phyloP scores from a whole-genome alignment of 30 jellyfish, hydroid and myxozoan species.

The Hydractinia symbiolongicarpus region DNA sequence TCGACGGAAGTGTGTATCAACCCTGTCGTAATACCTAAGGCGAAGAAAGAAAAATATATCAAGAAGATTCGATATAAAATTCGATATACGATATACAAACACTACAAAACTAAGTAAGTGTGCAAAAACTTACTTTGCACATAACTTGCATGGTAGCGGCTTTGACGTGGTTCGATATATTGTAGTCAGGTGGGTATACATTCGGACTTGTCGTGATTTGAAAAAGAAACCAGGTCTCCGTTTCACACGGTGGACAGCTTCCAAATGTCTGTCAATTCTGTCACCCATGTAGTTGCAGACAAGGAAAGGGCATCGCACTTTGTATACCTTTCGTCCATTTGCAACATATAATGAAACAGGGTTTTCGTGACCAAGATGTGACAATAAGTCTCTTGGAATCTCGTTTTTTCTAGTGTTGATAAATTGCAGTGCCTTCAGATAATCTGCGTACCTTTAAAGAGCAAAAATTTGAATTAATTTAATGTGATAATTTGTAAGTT shows the following conservation, averaged over 20 bases:
- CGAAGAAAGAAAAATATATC: background rate
- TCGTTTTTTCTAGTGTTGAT: background rate
- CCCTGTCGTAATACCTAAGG: background rate
- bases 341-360: background rate
- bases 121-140: conserved; percentile 2
- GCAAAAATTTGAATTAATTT: background rate
- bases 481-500: background rate
- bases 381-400: background rate
- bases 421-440: background rate
- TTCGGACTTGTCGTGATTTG: conserved; percentile 4
- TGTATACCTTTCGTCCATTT: conserved; percentile 5
- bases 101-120: too few relatives aligned
- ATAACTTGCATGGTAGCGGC: conserved; percentile 3
- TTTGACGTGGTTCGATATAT: background rate
- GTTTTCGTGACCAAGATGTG: background rate
- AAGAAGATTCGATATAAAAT: too few relatives aligned
- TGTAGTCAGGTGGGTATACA: conserved; percentile 1
- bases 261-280: conserved; percentile 4
- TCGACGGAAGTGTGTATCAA: background rate
- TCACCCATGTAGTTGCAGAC: background rate
- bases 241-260: background rate
- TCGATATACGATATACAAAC: too few relatives aligned
- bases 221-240: background rate
- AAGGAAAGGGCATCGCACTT: conserved; percentile 10
- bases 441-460: background rate